Base-by-base conservation (phyloP, 2,888 invertebrate genomes). In the Diloba caeruleocephala region DNA sequence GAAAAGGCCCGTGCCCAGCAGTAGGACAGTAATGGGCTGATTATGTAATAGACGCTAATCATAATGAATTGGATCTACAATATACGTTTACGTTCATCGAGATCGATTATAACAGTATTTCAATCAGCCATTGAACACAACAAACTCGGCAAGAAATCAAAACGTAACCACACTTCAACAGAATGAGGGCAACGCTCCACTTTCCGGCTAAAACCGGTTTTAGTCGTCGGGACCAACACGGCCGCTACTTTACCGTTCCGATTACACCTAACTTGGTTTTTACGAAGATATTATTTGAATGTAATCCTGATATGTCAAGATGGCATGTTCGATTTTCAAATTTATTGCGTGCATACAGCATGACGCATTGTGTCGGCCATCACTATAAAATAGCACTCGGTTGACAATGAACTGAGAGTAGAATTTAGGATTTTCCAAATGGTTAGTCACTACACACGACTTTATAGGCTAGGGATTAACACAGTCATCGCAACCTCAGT, bases 181-280 rank as follows among this genome's bases (percentile, higher is more conserved):
- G 81, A 85, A 89, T 85, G 90, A 76, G 92, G 88, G 84, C 91
- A 88, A 81, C 79, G 90, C 81, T 87, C 91, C 79, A 91, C 88
- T 89, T 90, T 84, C 85, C 79, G 85, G 74, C 72, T 64, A 50
- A 67, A 90, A 90, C 91, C 82, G 88, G 90, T 91, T 88, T 76
- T 51, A 66, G 70, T 58, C 45, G 73, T 61, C 69, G 78, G 70
- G 78, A 79, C 79, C 76, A 74, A 81, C 71, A 56, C 77, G 61
- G 67, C 58, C 25, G 56, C 80, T 72, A 67, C 74, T 76, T 72
- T 78, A 75, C 78, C 67, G 78, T 75, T 74, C 68, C 58, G 66
- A 71, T 73, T 63, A 68, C 53, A 67, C 56, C 60, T 68, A 61
- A 67, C 66, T 66, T 68, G 65, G 60, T 58, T 63, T 66, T 74